phyloP scores from a whole-genome alignment of 2,888 invertebrate species.

The Resseliella maxima region DNA sequence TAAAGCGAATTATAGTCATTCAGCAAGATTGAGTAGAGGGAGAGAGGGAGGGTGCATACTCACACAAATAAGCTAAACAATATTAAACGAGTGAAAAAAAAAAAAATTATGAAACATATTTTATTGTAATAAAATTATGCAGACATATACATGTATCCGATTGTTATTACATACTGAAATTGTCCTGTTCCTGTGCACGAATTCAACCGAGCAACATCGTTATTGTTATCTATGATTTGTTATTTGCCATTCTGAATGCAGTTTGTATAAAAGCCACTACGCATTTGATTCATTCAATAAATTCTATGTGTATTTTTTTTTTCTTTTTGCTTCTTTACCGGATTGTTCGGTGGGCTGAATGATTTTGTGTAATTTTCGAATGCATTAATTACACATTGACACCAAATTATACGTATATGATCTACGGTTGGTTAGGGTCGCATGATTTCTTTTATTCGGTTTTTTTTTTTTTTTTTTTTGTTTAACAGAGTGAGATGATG shows the following conservation, averaged over 20 bases:
- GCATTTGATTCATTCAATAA: background rate
- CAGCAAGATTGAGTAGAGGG: background rate
- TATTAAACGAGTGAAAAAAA: background rate
- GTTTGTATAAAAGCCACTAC: constrained; percentile 16
- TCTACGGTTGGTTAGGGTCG: constrained; percentile 53
- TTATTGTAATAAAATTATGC: constrained; percentile 34
- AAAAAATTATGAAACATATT: background rate
- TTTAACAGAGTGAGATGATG: too few species aligned
- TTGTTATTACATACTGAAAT: background rate
- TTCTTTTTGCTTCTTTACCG: background rate
- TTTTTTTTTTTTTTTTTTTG: background rate
- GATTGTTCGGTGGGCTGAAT: background rate
- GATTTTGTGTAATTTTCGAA: constrained; percentile 51
- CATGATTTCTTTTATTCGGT: background rate
- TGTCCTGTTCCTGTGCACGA: background rate
- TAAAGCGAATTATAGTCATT: background rate
- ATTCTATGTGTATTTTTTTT: too few species aligned
- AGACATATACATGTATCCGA: constrained; percentile 1
- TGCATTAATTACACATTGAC: constrained; percentile 55
- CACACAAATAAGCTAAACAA: background rate
- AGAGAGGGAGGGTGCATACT: background rate
- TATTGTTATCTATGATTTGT: constrained; percentile 44
- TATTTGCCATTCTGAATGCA: constrained; percentile 27
- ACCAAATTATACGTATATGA: constrained; percentile 55
- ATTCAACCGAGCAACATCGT: background rate